Evolutionary conservation across 37 sponge, comb jelly and placozoan genomes (phyloP), one percentile per base, ranked within the genome.

Genomic region (Dysidea cf. avara): DNA sequence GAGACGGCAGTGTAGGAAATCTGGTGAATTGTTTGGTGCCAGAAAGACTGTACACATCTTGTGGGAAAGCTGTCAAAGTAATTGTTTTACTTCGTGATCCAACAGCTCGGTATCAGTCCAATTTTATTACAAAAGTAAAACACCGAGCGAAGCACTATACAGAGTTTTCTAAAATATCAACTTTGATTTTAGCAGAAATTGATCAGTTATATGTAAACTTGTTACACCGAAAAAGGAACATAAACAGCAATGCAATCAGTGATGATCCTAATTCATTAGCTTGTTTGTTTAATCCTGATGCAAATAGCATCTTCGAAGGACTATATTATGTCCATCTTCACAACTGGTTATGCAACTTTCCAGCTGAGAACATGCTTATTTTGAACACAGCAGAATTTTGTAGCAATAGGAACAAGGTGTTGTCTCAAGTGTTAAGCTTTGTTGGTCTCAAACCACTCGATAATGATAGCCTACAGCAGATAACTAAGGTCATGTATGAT

Each of bases 331-430:
- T 83, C 13, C 80, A 79, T 59, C 67, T 88, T 12, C 37, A 50
- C 34, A 78, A 82, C 58, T 88, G 89, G 89, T 40, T 88, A 18
- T 88, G 89, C 58, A 88, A 88, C 64, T 88, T 71, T 74, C 89
- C 89, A n/a, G n/a, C n/a, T 25, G 80, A 82, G 39, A 88, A 88
- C 52, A 88, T 88, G 22, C 56, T 88, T 22, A 82, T 88, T 26
- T 2, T 88, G 6, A 88, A 88, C 72, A 88, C 79, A 52, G 89
- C 82, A 57, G 89, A 88, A 43, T 88, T 88, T 33, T 82, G 53
- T 56, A 40, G n/a, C 1, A 69, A 82, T 24, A 40, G 83, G 5
- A 48, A 61, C 13, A 26, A 2, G 12, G 67, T 83, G 13, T 38
- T 88, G 21, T 39, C 71, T 21, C 73, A 82, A 31, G 75, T 83